A percentile compares a stretch with the other conserved stretches of the same genome.
These are phyloP conservation scores for Synergus umbraculus DNA, from an alignment of 2,888 invertebrate genomes.

Conservation along the genomic window DNA sequence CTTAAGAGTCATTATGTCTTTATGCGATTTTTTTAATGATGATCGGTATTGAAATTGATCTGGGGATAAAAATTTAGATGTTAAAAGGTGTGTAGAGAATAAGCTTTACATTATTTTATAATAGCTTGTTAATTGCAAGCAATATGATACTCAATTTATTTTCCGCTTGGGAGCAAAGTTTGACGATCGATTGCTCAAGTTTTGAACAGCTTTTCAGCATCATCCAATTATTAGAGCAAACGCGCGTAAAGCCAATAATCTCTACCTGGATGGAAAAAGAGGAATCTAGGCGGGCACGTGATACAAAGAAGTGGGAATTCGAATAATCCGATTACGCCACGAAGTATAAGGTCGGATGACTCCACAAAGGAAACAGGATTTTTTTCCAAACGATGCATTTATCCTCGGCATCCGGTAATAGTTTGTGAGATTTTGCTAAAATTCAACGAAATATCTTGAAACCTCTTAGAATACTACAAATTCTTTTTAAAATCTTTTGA, in stretches of 20 bases:
- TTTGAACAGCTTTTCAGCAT: constrained; percentile 17
- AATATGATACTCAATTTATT: constrained; percentile 4
- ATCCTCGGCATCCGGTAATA: neutral
- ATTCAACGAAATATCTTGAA: too few relatives aligned
- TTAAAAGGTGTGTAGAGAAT: neutral
- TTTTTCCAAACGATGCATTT: neutral
- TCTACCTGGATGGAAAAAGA: neutral
- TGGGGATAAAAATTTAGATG: neutral
- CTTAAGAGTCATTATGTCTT: constrained; percentile 9
- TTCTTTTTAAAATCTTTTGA: too few relatives aligned
- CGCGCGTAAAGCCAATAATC: constrained; percentile 34
- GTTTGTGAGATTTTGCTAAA: neutral
- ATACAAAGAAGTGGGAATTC: constrained; percentile 27
- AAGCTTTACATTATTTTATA: neutral
- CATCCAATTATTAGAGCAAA: constrained; percentile 35
- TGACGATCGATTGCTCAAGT: constrained; percentile 19
- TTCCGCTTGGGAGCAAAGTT: neutral
- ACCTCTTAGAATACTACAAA: too few relatives aligned
- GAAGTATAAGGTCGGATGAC: neutral
- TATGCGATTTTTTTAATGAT: too few relatives aligned
- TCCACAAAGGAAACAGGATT: constrained; percentile 5
- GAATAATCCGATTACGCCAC: constrained; percentile 18
- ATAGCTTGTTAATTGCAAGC: neutral
- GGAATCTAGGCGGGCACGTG: constrained; percentile 24
- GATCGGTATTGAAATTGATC: too few relatives aligned